A percentile compares a stretch with the other conserved stretches of the same genome.
phyloP scores from a whole-genome alignment of 2,888 invertebrate genomes.

The Abrostola triplasia region DNA sequence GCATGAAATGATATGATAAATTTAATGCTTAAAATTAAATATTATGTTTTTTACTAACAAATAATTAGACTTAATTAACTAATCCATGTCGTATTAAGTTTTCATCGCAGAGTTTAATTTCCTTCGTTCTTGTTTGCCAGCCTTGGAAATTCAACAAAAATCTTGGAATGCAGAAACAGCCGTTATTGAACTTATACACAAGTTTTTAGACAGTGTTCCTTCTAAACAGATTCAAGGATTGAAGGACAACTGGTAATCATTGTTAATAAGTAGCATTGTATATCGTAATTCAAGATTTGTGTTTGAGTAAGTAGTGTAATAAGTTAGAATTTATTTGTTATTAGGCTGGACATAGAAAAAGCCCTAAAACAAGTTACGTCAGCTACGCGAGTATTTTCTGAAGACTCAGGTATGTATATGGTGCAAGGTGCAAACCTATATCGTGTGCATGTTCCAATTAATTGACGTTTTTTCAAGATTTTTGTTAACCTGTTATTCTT shows the following conservation, averaged over 20 bases:
- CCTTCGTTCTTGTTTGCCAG: constrained; percentile 54
- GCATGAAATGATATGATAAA: too few relatives aligned
- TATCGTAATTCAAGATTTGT: too few relatives aligned
- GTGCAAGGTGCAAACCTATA: too few relatives aligned
- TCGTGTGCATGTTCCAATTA: background rate
- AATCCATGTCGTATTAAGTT: background rate
- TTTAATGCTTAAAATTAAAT: too few relatives aligned
- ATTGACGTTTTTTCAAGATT: background rate
- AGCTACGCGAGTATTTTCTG: constrained; percentile 86
- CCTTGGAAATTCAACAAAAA: constrained; percentile 79
- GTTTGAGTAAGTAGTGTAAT: background rate
- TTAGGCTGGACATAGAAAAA: constrained; percentile 88
- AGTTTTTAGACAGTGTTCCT: constrained; percentile 91
- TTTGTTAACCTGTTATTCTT: background rate
- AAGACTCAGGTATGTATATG: constrained; percentile 85
- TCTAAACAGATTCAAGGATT: constrained; percentile 87
- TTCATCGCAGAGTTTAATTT: background rate
- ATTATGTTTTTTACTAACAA: too few relatives aligned
- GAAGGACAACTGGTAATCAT: constrained; percentile 88
- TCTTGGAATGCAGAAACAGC: constrained; percentile 91
- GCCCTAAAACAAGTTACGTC: constrained; percentile 89
- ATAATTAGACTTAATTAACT: too few relatives aligned
- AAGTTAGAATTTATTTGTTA: constrained; percentile 10
- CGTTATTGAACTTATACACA: constrained; percentile 92
- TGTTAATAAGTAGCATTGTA: background rate